Conservation (phyloP, 2,113 vertebrate species). For the Dipodomys stephensi region DNA sequence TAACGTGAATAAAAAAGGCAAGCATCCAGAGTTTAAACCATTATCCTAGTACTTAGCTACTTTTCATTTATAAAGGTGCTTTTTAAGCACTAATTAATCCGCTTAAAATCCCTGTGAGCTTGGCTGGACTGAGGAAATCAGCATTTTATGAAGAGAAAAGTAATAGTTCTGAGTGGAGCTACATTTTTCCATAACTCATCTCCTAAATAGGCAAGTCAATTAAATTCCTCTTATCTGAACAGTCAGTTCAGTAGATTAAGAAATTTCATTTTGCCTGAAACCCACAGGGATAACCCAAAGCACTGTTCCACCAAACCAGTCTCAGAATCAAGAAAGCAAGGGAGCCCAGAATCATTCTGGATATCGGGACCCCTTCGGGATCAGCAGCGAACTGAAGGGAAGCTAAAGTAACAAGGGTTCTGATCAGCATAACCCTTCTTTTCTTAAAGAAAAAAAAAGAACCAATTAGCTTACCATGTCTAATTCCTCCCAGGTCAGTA, state of each 20-base stretch:
- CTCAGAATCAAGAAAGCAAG: constrained; percentile 53
- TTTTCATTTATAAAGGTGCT: constrained; percentile 69
- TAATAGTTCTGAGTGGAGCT: constrained; percentile 43
- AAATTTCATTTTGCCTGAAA: constrained; percentile 54
- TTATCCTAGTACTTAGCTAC: constrained; percentile 58
- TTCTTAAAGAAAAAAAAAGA: constrained; percentile 41
- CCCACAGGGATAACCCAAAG: constrained; percentile 15
- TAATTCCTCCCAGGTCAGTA: constrained; percentile 42
- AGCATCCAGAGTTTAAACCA: constrained; percentile 60
- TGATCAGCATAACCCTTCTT: neutral
- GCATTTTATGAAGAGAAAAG: constrained; percentile 53
- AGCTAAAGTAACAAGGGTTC: neutral
- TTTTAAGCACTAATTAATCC: constrained; percentile 69
- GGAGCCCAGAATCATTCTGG: neutral
- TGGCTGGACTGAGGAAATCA: constrained; percentile 42
- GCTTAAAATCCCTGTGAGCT: constrained; percentile 45
- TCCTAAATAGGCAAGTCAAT: constrained; percentile 62
- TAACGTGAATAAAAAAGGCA: constrained; percentile 61
- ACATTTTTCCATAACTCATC: constrained; percentile 62
- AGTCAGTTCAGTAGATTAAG: constrained; percentile 58
- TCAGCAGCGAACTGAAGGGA: constrained; percentile 4
- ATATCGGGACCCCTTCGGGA: neutral
- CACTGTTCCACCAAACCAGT: neutral
- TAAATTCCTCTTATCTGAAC: constrained; percentile 66
- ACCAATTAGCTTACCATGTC: neutral